Base-by-base conservation (phyloP, 2,888 invertebrate genomes). In the Nymphalis urticae region DNA sequence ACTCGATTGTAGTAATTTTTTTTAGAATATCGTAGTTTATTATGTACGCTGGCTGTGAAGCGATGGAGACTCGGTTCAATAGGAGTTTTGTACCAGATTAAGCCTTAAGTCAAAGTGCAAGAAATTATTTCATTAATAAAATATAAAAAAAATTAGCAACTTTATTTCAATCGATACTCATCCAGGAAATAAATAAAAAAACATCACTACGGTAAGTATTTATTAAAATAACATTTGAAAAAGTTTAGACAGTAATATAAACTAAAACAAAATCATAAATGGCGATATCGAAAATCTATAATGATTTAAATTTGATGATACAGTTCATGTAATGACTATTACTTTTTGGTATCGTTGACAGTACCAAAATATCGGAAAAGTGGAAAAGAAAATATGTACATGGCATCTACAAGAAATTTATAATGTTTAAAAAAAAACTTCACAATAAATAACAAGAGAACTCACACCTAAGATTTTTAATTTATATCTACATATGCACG, bases 1-100 rank as follows among this genome's bases (percentile, higher is more conserved):
- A 50, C 50, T 50, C 53, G 10, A 32, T 53, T 63, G 50, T 47
- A 48, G 21, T 54, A 65, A 42, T 59, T 48, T 53, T 48, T 42
- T 36, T 27, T 64, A 13, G 42, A 54, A 64, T 64, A 53, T 21
- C 19, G 36, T 68, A 66, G 48, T 66, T 36, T 62, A 58, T 24
- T 36, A 21, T 62, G 48, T 69, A 69, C 61, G 79, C 83, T 85
- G 89, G 90, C 89, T 90, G 89, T 90, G 90, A 89, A 81, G 81
- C 79, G 73, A 79, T 80, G 80, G 62, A 66, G 77, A 82, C 76
- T 85, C 79, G 75, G 76, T 75, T 81, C 78, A 74, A 78, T 76
- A 75, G 71, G 78, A 74, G 75, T 77, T 86, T 84, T 85, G 76
- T 88, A 87, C 80, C 78, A 82, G 83, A 81, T 62, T 80, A 65